Evolutionary conservation across 30 jellyfish, hydroid and myxozoan genomes (phyloP).

Genomic region (Aurelia aurita): DNA sequence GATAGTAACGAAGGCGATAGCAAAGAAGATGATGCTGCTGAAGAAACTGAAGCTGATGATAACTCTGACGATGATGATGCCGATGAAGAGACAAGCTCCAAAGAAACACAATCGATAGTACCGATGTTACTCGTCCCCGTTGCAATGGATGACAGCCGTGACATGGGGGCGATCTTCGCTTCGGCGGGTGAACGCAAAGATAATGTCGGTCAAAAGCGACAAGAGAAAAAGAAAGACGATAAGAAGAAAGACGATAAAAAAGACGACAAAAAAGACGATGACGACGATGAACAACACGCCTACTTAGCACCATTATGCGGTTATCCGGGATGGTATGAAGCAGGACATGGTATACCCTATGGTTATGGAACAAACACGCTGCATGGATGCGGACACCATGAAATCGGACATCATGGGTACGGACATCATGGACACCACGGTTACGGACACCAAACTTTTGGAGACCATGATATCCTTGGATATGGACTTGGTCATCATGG

Average conservation of each 20-base stretch:
- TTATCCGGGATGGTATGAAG: slow-evolving; percentile 76
- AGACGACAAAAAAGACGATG: slow-evolving; percentile 47
- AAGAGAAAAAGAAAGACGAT: slow-evolving; percentile 33
- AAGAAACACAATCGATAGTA: slow-evolving; percentile 39
- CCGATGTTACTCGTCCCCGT: slow-evolving; percentile 60
- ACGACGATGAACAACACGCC: slow-evolving; percentile 53
- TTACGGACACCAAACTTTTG: slow-evolving; percentile 14
- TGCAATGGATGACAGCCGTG: not conserved
- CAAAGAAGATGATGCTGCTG: not conserved
- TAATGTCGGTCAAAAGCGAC: slow-evolving; percentile 42
- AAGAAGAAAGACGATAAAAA: slow-evolving; percentile 8
- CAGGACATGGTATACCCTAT: slow-evolving; percentile 76
- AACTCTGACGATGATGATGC: slow-evolving; percentile 20
- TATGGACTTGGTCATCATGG: slow-evolving; percentile 55
- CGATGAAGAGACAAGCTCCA: slow-evolving; percentile 17
- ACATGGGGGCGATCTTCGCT: not conserved
- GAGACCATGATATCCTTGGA: slow-evolving; percentile 8
- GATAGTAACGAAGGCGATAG: not conserved
- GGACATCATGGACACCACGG: slow-evolving; percentile 32
- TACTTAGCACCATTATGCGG: slow-evolving; percentile 66
- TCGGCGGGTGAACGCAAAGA: slow-evolving; percentile 50
- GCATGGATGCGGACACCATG: slow-evolving; percentile 43
- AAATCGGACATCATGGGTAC: slow-evolving; percentile 43
- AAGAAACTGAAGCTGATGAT: not conserved
- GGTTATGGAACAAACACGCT: slow-evolving; percentile 46